phyloP scores from a whole-genome alignment of 92 coral and sea anemone genomes.

The Palythoa grandis region DNA sequence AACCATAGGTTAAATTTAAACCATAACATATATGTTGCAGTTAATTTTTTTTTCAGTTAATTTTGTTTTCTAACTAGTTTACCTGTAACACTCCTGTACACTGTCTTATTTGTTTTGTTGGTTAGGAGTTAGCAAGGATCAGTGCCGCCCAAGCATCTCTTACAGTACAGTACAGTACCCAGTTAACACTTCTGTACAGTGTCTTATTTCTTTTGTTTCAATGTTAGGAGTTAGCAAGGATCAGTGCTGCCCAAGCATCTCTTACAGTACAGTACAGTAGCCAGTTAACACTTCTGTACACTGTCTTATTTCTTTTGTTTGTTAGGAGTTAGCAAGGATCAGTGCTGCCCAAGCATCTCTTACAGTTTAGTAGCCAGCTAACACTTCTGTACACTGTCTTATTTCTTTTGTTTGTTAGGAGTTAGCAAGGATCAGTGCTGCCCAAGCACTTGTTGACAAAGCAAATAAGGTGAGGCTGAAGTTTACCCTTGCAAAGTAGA shows the following conservation, averaged over 20 bases:
- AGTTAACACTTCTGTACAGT: neutral
- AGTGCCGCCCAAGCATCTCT: slow-evolving; percentile 85
- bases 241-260: slow-evolving; percentile 86
- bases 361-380: too few species aligned
- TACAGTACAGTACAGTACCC: too few species aligned
- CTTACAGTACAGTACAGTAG: too few species aligned
- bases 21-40: too few species aligned
- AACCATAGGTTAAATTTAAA: too few species aligned
- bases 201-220: slow-evolving; percentile 1
- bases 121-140: slow-evolving; percentile 79
- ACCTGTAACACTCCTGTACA: neutral
- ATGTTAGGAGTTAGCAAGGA: slow-evolving; percentile 89
- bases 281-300: neutral
- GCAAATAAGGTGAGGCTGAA: slow-evolving; percentile 81
- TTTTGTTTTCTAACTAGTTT: too few species aligned
- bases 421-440: slow-evolving; percentile 88
- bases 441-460: slow-evolving; percentile 87
- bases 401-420: slow-evolving; percentile 61
- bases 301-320: neutral
- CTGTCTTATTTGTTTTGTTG: neutral
- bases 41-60: too few species aligned
- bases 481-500: neutral
- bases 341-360: slow-evolving; percentile 85
- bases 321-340: slow-evolving; percentile 79
- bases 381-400: neutral